A percentile compares a stretch with the other conserved stretches of the same genome.
Evolutionary conservation across 1,140 invertebrate genomes (phyloP).

Genomic region (Orius insidiosus): DNA sequence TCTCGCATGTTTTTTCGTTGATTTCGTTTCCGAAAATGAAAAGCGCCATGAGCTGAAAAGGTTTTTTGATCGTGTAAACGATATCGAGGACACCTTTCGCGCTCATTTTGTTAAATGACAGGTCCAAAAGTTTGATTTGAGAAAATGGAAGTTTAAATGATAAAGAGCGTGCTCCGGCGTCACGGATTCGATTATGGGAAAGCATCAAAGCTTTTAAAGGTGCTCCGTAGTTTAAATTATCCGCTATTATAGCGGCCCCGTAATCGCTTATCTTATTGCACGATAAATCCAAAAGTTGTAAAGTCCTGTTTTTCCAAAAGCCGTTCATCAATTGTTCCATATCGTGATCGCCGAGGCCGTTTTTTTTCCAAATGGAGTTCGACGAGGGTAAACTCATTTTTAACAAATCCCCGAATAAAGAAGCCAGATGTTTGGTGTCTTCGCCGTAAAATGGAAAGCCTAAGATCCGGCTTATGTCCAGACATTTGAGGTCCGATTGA

Average conservation of each 20-base stretch:
- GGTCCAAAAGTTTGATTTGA: constrained; percentile 32
- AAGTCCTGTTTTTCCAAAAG: constrained; percentile 28
- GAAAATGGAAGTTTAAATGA: constrained; percentile 33
- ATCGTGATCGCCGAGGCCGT: constrained; percentile 34
- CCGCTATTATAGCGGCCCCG: constrained; percentile 30
- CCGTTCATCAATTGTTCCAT: constrained; percentile 33
- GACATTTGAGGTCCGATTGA: constrained; percentile 13
- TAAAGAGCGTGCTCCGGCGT: constrained; percentile 31
- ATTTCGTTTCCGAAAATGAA: constrained; percentile 34
- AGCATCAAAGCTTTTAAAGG: constrained; percentile 30
- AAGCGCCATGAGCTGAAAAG: constrained; percentile 28
- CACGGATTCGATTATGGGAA: constrained; percentile 32
- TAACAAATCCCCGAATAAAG: too few species aligned
- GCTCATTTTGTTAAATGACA: constrained; percentile 33
- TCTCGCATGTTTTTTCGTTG: too few species aligned
- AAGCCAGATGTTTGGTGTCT: too few species aligned
- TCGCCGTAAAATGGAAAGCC: too few species aligned
- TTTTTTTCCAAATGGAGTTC: constrained; percentile 40
- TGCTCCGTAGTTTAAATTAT: constrained; percentile 32
- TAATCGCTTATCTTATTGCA: constrained; percentile 37
- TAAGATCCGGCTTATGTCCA: too few species aligned
- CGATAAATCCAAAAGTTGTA: constrained; percentile 34
- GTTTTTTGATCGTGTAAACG: constrained; percentile 35
- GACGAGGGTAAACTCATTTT: constrained; percentile 20
- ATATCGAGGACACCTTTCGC: constrained; percentile 30